Base-by-base conservation (phyloP, 23 tunicate species). In the Styela plicata region DNA sequence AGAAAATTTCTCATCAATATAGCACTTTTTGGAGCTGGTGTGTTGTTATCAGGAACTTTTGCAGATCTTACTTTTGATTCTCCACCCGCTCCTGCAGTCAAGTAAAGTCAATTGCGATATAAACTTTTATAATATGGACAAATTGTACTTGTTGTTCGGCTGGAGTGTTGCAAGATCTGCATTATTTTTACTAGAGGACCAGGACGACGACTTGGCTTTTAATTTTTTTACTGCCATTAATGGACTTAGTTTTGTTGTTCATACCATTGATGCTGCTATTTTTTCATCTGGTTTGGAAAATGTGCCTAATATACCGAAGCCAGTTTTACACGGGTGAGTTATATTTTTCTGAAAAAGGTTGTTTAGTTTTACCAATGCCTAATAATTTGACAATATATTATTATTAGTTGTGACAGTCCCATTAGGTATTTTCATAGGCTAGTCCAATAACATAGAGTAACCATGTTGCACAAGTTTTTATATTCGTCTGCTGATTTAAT, bases 1-100 rank as follows among this genome's bases (percentile, higher is more conserved):
- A 89, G 94, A 34, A 84, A 79, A 52, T 75, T 89, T 31, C 82
- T 89, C 29, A 84, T 89, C 94, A 89, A 89, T 79, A 34, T 79
- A 35, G 76, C 94, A 57, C 64, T 89, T 35, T 89, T 88, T 77
- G 79, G 77, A 16, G 92, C 82, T 27, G 92, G 92, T 30, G 70
- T 76, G 20, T 88, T 84, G 27, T 69, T 88, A n/a, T 64, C 87
- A 2, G 33, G 88, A 20, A 23, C 92, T 2, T 88, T 88, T 78
- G 69, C 76, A 69, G 92, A 88, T 2, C 30, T 88, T 28, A 83
- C 87, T 25, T 88, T 88, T 75, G 92, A 88, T 34, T 83, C 83
- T 30, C 92, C 87, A 1, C 75, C 85, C 2, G 34, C 73, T 1
- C 85, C 90, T 32, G 67, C 71, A 5, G 57, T 44, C 57, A 44